phyloP scores from a whole-genome alignment of 92 coral and sea anemone genomes.

The Zoanthus sociatus region DNA sequence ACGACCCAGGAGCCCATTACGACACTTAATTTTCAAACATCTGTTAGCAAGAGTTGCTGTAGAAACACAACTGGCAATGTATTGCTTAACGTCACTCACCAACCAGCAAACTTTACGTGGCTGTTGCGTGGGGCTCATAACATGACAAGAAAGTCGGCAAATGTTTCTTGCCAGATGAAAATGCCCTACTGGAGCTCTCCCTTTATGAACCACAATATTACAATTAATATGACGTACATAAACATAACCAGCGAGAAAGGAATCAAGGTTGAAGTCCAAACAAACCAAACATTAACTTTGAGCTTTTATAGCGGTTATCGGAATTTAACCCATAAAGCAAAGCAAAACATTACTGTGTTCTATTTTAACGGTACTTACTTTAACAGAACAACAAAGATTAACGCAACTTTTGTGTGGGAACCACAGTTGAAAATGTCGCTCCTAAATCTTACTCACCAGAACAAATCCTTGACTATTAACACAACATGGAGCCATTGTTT shows the following conservation, averaged over 20 bases:
- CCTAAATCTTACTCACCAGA: conserved; percentile 67
- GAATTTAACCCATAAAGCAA: conserved; percentile 36
- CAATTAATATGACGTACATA: conserved; percentile 63
- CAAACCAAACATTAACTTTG: conserved; percentile 54
- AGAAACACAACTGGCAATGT: conserved; percentile 58
- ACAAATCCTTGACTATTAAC: conserved; percentile 62
- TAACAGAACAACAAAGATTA: conserved; percentile 62
- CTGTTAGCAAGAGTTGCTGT: conserved; percentile 30
- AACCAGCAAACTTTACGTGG: conserved; percentile 66
- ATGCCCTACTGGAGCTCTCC: conserved; percentile 58
- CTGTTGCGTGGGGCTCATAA: conserved; percentile 59
- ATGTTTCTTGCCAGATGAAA: conserved; percentile 60
- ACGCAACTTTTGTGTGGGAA: conserved; percentile 49
- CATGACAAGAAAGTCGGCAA: conserved; percentile 53
- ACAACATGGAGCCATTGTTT: conserved; percentile 60
- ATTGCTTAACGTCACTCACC: conserved; percentile 64
- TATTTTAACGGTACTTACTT: conserved; percentile 52
- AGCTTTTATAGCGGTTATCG: conserved; percentile 42
- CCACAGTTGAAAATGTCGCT: conserved; percentile 49
- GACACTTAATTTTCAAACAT: conserved; percentile 60
- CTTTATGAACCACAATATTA: conserved; percentile 63
- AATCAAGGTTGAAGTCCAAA: conserved; percentile 51
- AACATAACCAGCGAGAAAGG: conserved; percentile 49
- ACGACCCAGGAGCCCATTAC: conserved; percentile 56
- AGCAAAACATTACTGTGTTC: conserved; percentile 51